phyloP scores from a whole-genome alignment of 2,797 vertebrate genomes.

The Pipistrellus nathusii region DNA sequence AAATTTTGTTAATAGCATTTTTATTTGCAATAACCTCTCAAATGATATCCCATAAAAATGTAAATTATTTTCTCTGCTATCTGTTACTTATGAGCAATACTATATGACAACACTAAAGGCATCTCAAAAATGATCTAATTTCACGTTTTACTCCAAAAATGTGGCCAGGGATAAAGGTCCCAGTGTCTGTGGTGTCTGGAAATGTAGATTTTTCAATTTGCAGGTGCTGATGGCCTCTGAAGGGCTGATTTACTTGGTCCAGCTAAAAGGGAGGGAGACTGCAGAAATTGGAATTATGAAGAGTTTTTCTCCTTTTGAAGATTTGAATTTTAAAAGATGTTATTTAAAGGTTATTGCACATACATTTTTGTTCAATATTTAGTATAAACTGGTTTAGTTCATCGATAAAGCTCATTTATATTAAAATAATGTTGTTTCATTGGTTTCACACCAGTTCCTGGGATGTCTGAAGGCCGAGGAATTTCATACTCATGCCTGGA shows the following conservation, averaged over 20 bases:
- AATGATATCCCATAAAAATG: constrained; percentile 60
- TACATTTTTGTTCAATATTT: constrained; percentile 9
- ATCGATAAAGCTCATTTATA: constrained; percentile 51
- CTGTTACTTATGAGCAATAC: constrained; percentile 39
- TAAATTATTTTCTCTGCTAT: constrained; percentile 53
- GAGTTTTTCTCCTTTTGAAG: not conserved
- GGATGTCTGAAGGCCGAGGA: constrained; percentile 20
- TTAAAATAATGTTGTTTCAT: constrained; percentile 52
- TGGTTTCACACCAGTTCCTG: not conserved
- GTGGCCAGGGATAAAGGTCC: constrained; percentile 4
- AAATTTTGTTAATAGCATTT: constrained; percentile 45
- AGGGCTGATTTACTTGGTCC: not conserved
- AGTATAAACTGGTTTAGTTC: constrained; percentile 38
- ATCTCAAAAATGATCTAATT: constrained; percentile 51
- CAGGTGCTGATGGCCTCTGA: not conserved
- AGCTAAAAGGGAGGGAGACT: not conserved
- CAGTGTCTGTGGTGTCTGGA: not conserved
- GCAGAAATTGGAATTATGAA: constrained; percentile 1
- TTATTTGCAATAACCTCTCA: constrained; percentile 38
- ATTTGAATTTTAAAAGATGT: constrained; percentile 50
- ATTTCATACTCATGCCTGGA: not conserved
- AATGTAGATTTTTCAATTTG: constrained; percentile 29
- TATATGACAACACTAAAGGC: constrained; percentile 40
- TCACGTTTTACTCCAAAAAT: constrained; percentile 56
- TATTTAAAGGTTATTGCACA: constrained; percentile 22